Evolutionary conservation across 1,140 invertebrate genomes (phyloP), one percentile per base, ranked within the genome.

Genomic region (Drosophila insularis): DNA sequence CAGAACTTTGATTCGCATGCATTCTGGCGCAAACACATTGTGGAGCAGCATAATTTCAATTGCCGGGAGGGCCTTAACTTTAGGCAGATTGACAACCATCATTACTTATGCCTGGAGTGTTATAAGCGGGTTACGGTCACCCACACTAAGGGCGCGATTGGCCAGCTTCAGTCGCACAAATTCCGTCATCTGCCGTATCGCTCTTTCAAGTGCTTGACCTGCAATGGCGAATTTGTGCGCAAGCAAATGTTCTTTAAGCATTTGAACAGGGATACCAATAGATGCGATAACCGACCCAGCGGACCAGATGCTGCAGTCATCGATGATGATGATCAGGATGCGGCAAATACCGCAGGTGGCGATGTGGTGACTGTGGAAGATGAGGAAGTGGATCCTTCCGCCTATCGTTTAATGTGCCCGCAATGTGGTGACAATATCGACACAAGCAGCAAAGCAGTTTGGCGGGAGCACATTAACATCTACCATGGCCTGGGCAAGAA

Each of bases 221-320:
- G 90, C 55, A 74, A 64, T 39, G 82, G 80, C 0, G 80, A 87
- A 32, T 91, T 91, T 68, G 90, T 91, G 10, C 90, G 90, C 17
- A 91, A 91, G 35, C 90, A 91, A 74, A 91, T 91, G 90, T 91
- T 91, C 63, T 91, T 91, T 43, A 91, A 91, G 40, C 90, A 91
- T 64, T 60, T 91, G 43, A 91, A 91, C 56, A 70, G 84, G 0
- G 74, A 79, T 35, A 91, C 90, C 8, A 90, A 91, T 70, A 78
- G 86, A 1, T 91, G 90, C 58, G 84, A 89, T 40, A 89, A 74
- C 53, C 62, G 50, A 23, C 71, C 55, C 23, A 68, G 14, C 13
- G 54, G 11, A 0, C 35, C 11, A 13, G 71, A 71, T 13, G 54
- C 32, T 7, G 3, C 35, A 4, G 53, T 65, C 13, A 59, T 56